phyloP scores from a whole-genome alignment of 2,888 invertebrate genomes.

The Zygothrica quintamaculata region DNA sequence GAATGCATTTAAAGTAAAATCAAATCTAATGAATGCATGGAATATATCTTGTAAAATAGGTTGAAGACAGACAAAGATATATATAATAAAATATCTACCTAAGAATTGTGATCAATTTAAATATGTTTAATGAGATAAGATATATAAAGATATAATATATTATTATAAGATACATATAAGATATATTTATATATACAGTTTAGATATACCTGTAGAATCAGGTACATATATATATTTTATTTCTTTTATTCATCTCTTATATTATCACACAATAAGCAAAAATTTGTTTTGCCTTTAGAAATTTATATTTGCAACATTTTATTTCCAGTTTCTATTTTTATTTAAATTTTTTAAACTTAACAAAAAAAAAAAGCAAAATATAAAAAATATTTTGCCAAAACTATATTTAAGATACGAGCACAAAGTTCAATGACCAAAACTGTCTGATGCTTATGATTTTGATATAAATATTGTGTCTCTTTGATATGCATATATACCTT shows the following conservation, averaged over 20 bases:
- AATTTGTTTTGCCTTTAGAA: not conserved
- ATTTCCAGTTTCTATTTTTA: no score
- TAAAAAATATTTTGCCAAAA: conserved; percentile 11
- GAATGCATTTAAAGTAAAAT: conserved; percentile 40
- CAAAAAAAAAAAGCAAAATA: no score
- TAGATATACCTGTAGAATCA: no score
- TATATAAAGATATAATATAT: no score
- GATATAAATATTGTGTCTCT: conserved; percentile 6
- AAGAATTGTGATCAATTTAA: not conserved
- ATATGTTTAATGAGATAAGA: no score
- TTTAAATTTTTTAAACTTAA: no score
- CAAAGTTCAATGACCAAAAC: conserved; percentile 53
- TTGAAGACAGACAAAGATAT: not conserved
- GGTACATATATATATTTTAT: no score
- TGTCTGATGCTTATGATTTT: conserved; percentile 2
- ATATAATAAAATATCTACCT: not conserved
- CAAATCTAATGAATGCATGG: conserved; percentile 44
- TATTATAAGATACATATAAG: no score
- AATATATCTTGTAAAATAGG: conserved; percentile 16
- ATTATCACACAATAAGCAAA: not conserved
- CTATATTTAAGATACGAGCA: conserved; percentile 2
- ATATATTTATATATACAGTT: no score
- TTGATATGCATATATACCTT: conserved; percentile 46
- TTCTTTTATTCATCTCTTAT: no score
- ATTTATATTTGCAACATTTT: no score